Evolutionary conservation across 2,113 vertebrate genomes (phyloP).

Genomic region (Nibea coibor): DNA sequence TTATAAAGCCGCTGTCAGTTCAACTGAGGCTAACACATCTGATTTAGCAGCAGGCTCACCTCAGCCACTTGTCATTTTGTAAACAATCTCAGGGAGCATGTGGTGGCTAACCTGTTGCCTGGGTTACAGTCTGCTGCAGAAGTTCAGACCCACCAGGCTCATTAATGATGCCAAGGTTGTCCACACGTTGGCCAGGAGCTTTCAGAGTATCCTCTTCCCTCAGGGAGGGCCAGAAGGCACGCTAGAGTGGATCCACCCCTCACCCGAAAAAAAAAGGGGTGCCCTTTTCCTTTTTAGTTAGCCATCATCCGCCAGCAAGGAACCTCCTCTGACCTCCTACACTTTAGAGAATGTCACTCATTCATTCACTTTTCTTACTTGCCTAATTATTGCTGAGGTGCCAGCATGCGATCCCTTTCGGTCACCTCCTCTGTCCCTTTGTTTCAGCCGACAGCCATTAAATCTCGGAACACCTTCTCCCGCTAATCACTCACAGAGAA

Average conservation of each 20-base stretch:
- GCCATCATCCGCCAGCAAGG: conserved; percentile 24
- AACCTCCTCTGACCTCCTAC: conserved; percentile 14
- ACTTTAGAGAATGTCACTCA: conserved; percentile 41
- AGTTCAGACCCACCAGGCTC: conserved; percentile 59
- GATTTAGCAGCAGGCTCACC: conserved; percentile 45
- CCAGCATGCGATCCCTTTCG: conserved; percentile 25
- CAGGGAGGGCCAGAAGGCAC: conserved; percentile 60
- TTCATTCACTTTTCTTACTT: conserved; percentile 34
- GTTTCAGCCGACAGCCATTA: conserved; percentile 37
- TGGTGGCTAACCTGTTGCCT: conserved; percentile 69
- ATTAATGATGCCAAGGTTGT: conserved; percentile 80
- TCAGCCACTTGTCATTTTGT: conserved; percentile 72
- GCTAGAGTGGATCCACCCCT: conserved; percentile 52
- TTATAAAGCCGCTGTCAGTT: conserved; percentile 10
- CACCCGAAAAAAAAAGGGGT: conserved; percentile 26
- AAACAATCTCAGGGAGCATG: conserved; percentile 71
- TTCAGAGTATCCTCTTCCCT: conserved; percentile 54
- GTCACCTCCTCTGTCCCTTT: conserved; percentile 35
- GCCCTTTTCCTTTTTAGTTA: conserved; percentile 17
- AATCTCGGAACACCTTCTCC: conserved; percentile 34
- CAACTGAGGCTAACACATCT: conserved; percentile 36
- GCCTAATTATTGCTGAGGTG: conserved; percentile 34
- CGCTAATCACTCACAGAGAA: conserved; percentile 48
- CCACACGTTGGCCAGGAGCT: conserved; percentile 70
- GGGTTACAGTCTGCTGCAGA: conserved; percentile 77